Conservation (phyloP, 1,140 invertebrate genomes). For the Aphis craccivora region DNA sequence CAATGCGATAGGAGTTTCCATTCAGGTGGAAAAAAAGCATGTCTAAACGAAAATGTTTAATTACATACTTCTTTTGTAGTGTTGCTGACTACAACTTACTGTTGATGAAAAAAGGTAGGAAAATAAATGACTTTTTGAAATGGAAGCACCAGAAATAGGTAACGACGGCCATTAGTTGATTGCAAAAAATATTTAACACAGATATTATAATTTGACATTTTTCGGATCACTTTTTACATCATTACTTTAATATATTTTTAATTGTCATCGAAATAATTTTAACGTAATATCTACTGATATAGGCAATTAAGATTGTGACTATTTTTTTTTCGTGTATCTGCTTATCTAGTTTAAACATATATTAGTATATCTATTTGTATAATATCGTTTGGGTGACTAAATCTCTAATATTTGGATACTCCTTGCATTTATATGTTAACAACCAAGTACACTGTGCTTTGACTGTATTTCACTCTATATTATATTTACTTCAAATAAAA, state of each 20-base stretch:
- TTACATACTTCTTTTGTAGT: slow-evolving; percentile 49
- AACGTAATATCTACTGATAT: not conserved
- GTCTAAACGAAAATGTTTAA: slow-evolving; percentile 49
- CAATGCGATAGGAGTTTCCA: slow-evolving; percentile 31
- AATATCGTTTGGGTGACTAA: not conserved
- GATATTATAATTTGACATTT: slow-evolving; percentile 31
- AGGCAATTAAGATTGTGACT: not conserved
- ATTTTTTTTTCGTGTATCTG: not conserved
- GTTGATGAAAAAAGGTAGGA: slow-evolving; percentile 9
- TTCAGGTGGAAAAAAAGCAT: slow-evolving; percentile 26
- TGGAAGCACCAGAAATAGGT: slow-evolving; percentile 41
- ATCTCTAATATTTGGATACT: not conserved
- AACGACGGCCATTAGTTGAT: slow-evolving; percentile 52
- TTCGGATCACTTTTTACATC: not conserved
- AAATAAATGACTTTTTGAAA: slow-evolving; percentile 55
- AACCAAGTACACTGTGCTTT: not conserved
- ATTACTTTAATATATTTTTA: slow-evolving; percentile 23
- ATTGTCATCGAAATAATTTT: slow-evolving; percentile 5
- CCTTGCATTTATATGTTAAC: not conserved
- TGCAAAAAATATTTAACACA: slow-evolving; percentile 31
- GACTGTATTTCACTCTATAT: not conserved
- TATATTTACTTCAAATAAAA: not conserved
- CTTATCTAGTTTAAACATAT: not conserved
- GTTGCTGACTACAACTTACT: not conserved
- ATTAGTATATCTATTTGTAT: not conserved